Base-by-base conservation (phyloP, 2,113 vertebrate species). In the Lophotis ruficrista region DNA sequence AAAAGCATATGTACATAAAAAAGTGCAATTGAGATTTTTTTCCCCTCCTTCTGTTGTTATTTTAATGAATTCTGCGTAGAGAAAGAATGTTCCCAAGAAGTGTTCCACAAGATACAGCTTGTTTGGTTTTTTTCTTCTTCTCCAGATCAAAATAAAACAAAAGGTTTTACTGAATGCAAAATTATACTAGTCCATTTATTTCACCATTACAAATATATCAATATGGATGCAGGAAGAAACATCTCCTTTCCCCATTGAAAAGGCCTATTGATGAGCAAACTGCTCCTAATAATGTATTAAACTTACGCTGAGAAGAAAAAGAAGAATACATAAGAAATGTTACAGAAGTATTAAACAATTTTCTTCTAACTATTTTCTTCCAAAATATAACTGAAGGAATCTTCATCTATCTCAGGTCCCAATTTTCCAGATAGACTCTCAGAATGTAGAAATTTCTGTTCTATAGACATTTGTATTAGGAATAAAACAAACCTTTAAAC, bases 361-460 rank as follows among this genome's bases (percentile, higher is more conserved):
- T 93, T 85, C 10, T 77, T 79, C 51, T 23, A 16, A 58, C 3
- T 33, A 5, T 58, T 87, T 81, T 54, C 9, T 87, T 65, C 24
- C 5, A 72, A 91, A 78, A 64, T 33, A 2, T 27, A 41, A 27
- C 10, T 62, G 47, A 75, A 75, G 20, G 17, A 51, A 48, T 64
- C 28, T 84, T 30, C 10, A 41, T 48, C 12, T 6, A 16, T n/a
- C 50, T 65, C 65, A 97, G 85, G 57, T 96, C 61, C 13, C 24
- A 33, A 35, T 14, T 35, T 91, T 78, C 65, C 58, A 96, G 61
- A 94, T 72, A 48, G 95, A 72, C 92, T 97, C 96, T 97, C 98
- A 97, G 91, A 98, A 96, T 96, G 65, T 28, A 91, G n/a, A 90
- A 97, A 96, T 97, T 95, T 95, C 60, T 94, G 94, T 98, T 98